phyloP scores from a whole-genome alignment of 2,888 invertebrate species.

The Scelioninae gen. 2 region DNA sequence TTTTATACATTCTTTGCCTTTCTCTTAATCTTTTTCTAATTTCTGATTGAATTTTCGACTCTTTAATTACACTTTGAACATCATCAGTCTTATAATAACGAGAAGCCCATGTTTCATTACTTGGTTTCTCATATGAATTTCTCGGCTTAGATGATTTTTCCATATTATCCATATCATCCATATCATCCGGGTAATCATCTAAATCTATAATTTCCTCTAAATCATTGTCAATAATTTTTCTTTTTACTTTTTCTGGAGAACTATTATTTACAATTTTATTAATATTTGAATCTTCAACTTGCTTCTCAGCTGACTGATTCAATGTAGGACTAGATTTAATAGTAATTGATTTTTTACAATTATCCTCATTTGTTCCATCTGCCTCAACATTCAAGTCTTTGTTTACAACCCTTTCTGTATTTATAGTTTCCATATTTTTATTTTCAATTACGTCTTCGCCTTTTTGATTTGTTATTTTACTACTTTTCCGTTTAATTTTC shows the following conservation, averaged over 20 bases:
- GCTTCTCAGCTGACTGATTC: slow-evolving; percentile 1
- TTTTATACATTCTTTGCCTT: slow-evolving; percentile 70
- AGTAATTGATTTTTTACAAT: background rate
- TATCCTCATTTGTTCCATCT: background rate
- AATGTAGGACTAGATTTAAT: background rate
- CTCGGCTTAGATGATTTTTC: slow-evolving; percentile 20
- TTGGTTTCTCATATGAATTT: slow-evolving; percentile 10
- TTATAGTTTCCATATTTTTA: slow-evolving; percentile 15
- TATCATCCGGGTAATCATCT: slow-evolving; percentile 73
- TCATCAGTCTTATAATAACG: slow-evolving; percentile 74
- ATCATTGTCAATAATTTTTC: slow-evolving; percentile 24
- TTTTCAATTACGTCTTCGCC: background rate
- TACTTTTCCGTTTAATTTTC: slow-evolving; percentile 24
- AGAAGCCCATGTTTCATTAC: slow-evolving; percentile 72
- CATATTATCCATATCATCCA: slow-evolving; percentile 70
- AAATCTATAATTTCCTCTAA: slow-evolving; percentile 72
- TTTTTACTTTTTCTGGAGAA: slow-evolving; percentile 13
- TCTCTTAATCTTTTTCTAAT: slow-evolving; percentile 73
- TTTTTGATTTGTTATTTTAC: slow-evolving; percentile 10
- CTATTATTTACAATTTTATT: slow-evolving; percentile 31
- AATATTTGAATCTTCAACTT: slow-evolving; percentile 23
- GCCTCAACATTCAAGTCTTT: background rate
- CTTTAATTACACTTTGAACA: slow-evolving; percentile 73
- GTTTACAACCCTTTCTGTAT: background rate
- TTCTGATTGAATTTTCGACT: slow-evolving; percentile 74